Base-by-base conservation (phyloP, 2,113 vertebrate species). In the Pteruthius melanotis region DNA sequence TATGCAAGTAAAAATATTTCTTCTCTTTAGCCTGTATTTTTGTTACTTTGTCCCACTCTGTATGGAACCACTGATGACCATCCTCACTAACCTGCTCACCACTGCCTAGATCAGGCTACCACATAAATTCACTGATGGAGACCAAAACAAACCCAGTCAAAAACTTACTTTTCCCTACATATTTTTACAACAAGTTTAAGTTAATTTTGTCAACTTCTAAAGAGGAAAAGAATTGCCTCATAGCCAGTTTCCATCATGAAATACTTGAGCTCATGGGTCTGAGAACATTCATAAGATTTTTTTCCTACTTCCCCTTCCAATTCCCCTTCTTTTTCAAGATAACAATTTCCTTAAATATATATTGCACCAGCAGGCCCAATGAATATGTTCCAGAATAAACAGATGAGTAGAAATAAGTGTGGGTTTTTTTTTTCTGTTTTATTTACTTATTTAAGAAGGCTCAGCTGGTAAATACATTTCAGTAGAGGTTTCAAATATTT, bases 391-490 rank as follows among this genome's bases (percentile, higher is more conserved):
- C 85, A 88, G 85, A 75, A 81, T 91, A 84, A 94, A 85, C 45
- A 85, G 79, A 84, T 89, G 61, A 95, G 81, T 86, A 88, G 68
- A 89, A 96, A 63, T 85, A 64, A 66, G 22, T 39, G 31, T 52
- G 33, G 27, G 9, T 24, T 24, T 24, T 60, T 74, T 69, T 28
- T 5, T 75, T 77, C 71, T 8, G 21, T 33, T 37, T 86, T 74
- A 59, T 79, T 91, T 74, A 66, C 53, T 31, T 64, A 47, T 65
- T 93, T 87, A 24, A 52, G 57, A 89, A 83, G 20, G 44, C 90
- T 96, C 90, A 90, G 49, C 88, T 96, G 92, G 69, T 83, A 94
- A 92, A 92, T 70, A 77, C 72, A 93, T 97, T 93, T 71, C 83
- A 95, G 71, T 83, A 88, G 60, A 94, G 71, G 85, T 89, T 83